A percentile compares a stretch with the other conserved stretches of the same genome.
Conservation (phyloP, 2,797 vertebrate genomes). For the Amblyopsis hoosieri region DNA sequence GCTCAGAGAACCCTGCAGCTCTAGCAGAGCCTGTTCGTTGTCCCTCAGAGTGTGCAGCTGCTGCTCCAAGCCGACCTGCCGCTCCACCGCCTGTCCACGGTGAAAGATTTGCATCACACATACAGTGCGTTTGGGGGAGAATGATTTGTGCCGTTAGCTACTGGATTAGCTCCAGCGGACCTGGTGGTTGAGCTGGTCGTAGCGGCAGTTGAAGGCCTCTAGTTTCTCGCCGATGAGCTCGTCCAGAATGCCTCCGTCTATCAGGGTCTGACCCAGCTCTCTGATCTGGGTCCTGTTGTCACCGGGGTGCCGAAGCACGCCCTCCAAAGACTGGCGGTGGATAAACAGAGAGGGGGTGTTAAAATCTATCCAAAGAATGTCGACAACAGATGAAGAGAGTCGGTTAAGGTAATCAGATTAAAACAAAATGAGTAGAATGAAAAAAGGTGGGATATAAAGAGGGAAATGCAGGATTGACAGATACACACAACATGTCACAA, state of each 20-base stretch:
- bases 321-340: slow-evolving; percentile 81
- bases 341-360: not conserved
- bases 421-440: not conserved
- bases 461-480: not conserved
- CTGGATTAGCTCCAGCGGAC: slow-evolving; percentile 56
- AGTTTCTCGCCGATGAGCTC: slow-evolving; percentile 97
- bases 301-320: slow-evolving; percentile 90
- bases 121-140: not conserved
- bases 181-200: slow-evolving; percentile 90
- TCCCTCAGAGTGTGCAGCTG: slow-evolving; percentile 86
- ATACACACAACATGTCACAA: not conserved
- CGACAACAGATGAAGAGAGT: not conserved
- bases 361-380: not conserved
- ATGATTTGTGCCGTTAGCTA: not conserved
- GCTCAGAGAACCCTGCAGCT: slow-evolving; percentile 87
- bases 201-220: slow-evolving; percentile 89
- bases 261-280: slow-evolving; percentile 95
- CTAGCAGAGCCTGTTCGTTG: slow-evolving; percentile 85
- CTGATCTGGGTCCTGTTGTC: slow-evolving; percentile 98
- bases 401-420: not conserved
- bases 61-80: slow-evolving; percentile 89
- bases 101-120: not conserved
- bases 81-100: slow-evolving; percentile 83
- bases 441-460: not conserved
- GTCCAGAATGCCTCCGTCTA: slow-evolving; percentile 96